Evolutionary conservation across 1,140 invertebrate genomes (phyloP).

Genomic region (Panagrolaimus sp.): DNA sequence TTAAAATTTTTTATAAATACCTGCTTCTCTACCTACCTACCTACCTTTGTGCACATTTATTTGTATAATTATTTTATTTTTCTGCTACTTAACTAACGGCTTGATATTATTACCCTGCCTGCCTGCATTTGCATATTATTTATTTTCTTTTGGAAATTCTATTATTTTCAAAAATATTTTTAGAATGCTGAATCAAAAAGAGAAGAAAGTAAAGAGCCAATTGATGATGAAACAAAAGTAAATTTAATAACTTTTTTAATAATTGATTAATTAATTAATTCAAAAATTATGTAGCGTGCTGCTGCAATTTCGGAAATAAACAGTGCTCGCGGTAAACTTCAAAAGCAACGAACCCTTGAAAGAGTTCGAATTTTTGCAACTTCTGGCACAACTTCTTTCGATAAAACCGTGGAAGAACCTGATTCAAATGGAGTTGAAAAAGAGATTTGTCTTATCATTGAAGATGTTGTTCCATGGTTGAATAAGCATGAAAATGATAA

Average conservation of each 20-base stretch:
- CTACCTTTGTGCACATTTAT: too few species aligned
- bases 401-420: neutral
- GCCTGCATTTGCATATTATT: too few species aligned
- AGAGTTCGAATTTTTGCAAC: conserved; percentile 24
- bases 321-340: conserved; percentile 25
- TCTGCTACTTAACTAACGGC: too few species aligned
- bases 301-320: conserved; percentile 19
- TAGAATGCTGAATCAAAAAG: neutral
- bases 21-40: too few species aligned
- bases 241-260: neutral
- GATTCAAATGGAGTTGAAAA: conserved; percentile 15
- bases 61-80: too few species aligned
- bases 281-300: neutral
- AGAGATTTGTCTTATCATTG: conserved; percentile 29
- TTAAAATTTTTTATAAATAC: neutral
- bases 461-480: conserved; percentile 22
- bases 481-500: conserved; percentile 24
- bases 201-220: neutral
- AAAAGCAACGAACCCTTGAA: conserved; percentile 28
- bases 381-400: conserved; percentile 1
- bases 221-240: conserved; percentile 9
- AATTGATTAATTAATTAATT: neutral
- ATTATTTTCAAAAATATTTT: too few species aligned
- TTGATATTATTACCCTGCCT: too few species aligned
- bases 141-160: too few species aligned